Evolutionary conservation across 2,113 vertebrate species (phyloP).

Genomic region (Pedetes capensis): DNA sequence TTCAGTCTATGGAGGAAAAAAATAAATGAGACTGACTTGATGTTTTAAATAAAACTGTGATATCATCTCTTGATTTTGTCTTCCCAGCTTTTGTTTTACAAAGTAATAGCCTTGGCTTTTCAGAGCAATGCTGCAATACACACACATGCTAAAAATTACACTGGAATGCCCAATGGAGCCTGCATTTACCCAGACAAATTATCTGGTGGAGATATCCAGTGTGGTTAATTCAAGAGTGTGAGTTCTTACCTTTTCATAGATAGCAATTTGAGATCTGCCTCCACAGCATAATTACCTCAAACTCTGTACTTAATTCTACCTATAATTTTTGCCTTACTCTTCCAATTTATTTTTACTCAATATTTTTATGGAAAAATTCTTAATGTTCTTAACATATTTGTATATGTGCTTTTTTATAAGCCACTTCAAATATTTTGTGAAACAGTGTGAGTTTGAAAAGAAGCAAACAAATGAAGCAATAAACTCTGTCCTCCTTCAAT

Average conservation of each 20-base stretch:
- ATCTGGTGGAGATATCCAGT: not conserved
- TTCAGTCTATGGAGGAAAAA: not conserved
- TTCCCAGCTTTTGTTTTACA: slow-evolving; percentile 8
- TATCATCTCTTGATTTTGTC: slow-evolving; percentile 48
- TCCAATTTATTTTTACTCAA: slow-evolving; percentile 41
- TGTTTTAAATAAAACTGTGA: slow-evolving; percentile 27
- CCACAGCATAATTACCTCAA: slow-evolving; percentile 23
- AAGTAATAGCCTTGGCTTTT: slow-evolving; percentile 15
- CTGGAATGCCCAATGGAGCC: not conserved
- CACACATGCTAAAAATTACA: slow-evolving; percentile 16
- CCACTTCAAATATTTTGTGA: slow-evolving; percentile 6
- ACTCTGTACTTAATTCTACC: slow-evolving; percentile 38
- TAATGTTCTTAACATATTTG: not conserved
- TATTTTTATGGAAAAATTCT: not conserved
- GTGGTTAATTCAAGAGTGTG: slow-evolving; percentile 24
- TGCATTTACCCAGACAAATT: slow-evolving; percentile 49
- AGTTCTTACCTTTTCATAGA: slow-evolving; percentile 9
- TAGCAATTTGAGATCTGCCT: slow-evolving; percentile 46
- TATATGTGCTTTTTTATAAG: not conserved
- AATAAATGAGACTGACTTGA: not conserved
- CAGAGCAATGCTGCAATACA: not conserved
- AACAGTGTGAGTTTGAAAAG: slow-evolving; percentile 24
- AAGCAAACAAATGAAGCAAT: slow-evolving; percentile 15
- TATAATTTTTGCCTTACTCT: slow-evolving; percentile 11
- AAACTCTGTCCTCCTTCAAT: not conserved